Percentiles rank a stretch among this genome's conserved stretches.
phyloP scores from a whole-genome alignment of 1,140 invertebrate species.

The Apolygus lucorum region DNA sequence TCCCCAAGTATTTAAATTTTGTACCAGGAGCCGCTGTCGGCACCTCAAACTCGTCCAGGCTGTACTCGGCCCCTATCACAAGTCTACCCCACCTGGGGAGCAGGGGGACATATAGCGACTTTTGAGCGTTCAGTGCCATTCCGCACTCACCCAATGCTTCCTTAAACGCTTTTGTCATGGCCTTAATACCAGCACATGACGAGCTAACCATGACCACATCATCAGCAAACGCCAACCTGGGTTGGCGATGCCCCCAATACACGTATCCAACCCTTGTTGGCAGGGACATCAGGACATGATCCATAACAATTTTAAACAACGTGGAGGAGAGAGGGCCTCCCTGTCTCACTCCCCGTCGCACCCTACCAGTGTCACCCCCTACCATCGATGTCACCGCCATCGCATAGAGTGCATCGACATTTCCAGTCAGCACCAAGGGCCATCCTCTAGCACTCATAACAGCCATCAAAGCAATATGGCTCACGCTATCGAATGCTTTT shows the following conservation, averaged over 20 bases:
- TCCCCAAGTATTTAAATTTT: too few species aligned
- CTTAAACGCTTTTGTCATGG: background rate
- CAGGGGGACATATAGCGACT: background rate
- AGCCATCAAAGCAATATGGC: slow-evolving; percentile 29
- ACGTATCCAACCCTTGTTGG: background rate
- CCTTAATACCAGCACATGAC: background rate
- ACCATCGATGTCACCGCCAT: background rate
- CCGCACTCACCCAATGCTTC: background rate
- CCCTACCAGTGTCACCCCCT: background rate
- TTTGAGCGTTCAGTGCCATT: background rate
- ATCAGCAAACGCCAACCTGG: slow-evolving; percentile 25
- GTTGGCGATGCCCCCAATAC: background rate
- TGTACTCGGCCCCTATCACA: too few species aligned
- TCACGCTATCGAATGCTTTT: slow-evolving; percentile 39
- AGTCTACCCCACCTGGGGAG: background rate
- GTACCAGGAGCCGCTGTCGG: too few species aligned
- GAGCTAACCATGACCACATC: slow-evolving; percentile 21
- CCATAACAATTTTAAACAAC: slow-evolving; percentile 37
- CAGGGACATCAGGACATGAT: slow-evolving; percentile 29
- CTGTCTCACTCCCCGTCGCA: slow-evolving; percentile 34
- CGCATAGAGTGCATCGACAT: background rate
- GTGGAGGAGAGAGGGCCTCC: slow-evolving; percentile 36
- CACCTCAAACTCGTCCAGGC: too few species aligned
- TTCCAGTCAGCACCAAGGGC: background rate
- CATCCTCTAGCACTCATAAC: slow-evolving; percentile 25